These are phyloP conservation scores for Tarsius wallacei DNA, from an alignment of 2,797 vertebrate genomes.

Conservation along the genomic window DNA sequence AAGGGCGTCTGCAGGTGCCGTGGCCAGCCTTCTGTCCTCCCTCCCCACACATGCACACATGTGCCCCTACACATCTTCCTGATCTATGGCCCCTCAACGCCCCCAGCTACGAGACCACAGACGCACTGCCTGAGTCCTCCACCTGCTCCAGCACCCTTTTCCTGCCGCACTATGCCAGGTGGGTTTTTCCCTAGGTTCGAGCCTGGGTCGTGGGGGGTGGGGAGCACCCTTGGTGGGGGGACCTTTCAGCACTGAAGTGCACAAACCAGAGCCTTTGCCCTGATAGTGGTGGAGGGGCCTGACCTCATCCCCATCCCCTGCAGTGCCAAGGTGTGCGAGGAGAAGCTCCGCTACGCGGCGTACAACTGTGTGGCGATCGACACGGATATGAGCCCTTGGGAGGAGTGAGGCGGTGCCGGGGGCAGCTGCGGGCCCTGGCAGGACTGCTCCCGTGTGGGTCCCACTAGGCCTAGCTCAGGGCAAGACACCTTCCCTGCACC, in stretches of 20 bases:
- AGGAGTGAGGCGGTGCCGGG: constrained; percentile 92
- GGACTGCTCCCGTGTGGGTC: not conserved
- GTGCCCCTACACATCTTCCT: constrained; percentile 20
- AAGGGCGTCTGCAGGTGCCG: not conserved
- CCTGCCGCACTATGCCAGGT: constrained; percentile 98
- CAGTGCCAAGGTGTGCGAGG: constrained; percentile 98
- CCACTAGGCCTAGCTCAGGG: not conserved
- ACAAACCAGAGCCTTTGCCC: not conserved
- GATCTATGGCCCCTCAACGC: constrained; percentile 67
- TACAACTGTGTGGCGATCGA: constrained; percentile 99
- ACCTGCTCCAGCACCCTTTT: constrained; percentile 99
- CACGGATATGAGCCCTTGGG: constrained; percentile 99
- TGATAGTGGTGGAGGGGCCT: not conserved
- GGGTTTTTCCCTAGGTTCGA: constrained; percentile 71
- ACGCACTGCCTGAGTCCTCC: constrained; percentile 97
- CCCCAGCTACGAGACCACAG: constrained; percentile 95
- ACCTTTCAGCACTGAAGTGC: not conserved
- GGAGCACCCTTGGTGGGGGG: not conserved
- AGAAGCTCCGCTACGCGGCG: constrained; percentile 98
- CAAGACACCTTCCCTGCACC: not conserved
- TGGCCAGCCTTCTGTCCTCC: not conserved
- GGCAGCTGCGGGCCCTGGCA: not conserved
- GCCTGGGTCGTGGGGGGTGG: not conserved
- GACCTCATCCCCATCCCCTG: not conserved
- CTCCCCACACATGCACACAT: not conserved